phyloP scores from a whole-genome alignment of 2,113 vertebrate genomes.

The Orcinus orca region DNA sequence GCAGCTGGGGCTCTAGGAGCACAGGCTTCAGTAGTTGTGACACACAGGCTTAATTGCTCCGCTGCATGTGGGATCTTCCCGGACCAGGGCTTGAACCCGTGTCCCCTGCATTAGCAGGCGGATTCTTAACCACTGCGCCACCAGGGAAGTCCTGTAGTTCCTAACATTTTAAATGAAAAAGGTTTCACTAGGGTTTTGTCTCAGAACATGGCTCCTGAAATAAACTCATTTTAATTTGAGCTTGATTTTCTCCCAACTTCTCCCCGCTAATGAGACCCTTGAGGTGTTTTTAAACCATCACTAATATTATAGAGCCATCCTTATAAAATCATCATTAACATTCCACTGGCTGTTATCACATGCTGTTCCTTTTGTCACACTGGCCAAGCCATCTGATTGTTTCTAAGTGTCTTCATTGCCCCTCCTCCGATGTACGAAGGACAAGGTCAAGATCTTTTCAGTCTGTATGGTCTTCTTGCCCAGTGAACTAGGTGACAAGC shows the following conservation, averaged over 20 bases:
- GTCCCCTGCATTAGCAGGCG: too few relatives aligned
- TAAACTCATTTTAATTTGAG: conserved; percentile 6
- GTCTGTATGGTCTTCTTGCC: not conserved
- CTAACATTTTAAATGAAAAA: conserved; percentile 13
- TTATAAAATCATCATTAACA: not conserved
- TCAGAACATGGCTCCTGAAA: not conserved
- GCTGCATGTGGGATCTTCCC: too few relatives aligned
- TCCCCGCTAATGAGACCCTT: not conserved
- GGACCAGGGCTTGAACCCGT: too few relatives aligned
- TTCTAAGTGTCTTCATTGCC: not conserved
- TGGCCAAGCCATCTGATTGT: not conserved
- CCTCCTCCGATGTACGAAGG: not conserved
- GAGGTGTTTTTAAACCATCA: not conserved
- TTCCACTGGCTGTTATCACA: not conserved
- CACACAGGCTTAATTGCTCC: too few relatives aligned
- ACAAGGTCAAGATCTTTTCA: not conserved
- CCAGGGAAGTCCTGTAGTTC: not conserved
- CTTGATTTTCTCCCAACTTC: not conserved
- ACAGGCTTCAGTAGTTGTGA: too few relatives aligned
- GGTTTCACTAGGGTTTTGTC: not conserved
- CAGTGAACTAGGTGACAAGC: not conserved
- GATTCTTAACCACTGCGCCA: too few relatives aligned
- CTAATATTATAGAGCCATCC: not conserved
- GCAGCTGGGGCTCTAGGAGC: too few relatives aligned
- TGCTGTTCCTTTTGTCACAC: not conserved